Evolutionary conservation across 35 echinoderm and acorn worm species (phyloP).

Genomic region (Apostichopus parvimensis): DNA sequence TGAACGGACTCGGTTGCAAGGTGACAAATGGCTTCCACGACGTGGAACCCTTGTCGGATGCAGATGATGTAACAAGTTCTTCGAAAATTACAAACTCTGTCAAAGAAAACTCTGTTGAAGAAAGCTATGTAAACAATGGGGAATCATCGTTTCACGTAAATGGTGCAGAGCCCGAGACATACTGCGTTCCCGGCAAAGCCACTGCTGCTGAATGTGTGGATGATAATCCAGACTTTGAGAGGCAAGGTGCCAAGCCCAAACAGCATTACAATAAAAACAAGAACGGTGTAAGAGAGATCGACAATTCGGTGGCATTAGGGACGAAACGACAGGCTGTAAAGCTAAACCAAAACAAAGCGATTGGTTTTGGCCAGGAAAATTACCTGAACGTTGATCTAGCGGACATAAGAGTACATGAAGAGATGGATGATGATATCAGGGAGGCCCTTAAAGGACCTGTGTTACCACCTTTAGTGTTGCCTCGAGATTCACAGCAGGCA

Average conservation of each 20-base stretch:
- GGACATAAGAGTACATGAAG: neutral
- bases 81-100: neutral
- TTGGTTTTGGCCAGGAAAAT: neutral
- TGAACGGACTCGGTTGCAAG: neutral
- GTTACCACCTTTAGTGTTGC: constrained; percentile 31
- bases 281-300: constrained; percentile 22
- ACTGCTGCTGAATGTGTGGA: neutral
- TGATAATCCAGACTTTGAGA: constrained; percentile 4
- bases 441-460: constrained; percentile 39
- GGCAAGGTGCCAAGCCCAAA: constrained; percentile 44
- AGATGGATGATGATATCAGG: neutral
- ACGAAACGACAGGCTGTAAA: constrained; percentile 4
- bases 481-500: neutral
- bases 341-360: neutral
- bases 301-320: neutral
- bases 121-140: neutral
- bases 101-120: neutral
- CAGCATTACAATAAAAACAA: constrained; percentile 42
- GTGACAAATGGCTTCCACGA: constrained; percentile 29
- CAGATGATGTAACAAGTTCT: neutral
- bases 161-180: neutral
- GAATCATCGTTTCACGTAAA: neutral
- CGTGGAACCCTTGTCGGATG: neutral
- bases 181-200: neutral
- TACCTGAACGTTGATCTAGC: constrained; percentile 39